Evolutionary conservation across 2,797 vertebrate species (phyloP).

Genomic region (Notolabrus celidotus): DNA sequence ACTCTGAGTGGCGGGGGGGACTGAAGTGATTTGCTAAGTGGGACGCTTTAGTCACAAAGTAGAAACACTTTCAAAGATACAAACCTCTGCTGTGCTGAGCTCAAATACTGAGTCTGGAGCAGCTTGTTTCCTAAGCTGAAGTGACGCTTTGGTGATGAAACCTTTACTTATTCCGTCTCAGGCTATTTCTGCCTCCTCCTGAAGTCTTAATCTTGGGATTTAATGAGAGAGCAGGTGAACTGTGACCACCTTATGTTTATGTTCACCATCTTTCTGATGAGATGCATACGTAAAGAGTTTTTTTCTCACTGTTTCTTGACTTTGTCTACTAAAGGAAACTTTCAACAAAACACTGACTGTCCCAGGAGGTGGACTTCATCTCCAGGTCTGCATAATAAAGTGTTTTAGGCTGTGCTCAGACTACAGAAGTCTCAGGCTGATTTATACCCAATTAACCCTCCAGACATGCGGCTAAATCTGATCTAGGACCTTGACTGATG

Average conservation of each 20-base stretch:
- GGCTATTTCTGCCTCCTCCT: not conserved
- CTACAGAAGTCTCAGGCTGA: too few relatives aligned
- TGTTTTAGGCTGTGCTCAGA: too few relatives aligned
- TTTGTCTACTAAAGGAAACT: too few relatives aligned
- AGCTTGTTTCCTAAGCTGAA: conserved; percentile 26
- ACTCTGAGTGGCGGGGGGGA: conserved; percentile 15
- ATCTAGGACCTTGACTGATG: too few relatives aligned
- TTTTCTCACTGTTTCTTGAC: too few relatives aligned
- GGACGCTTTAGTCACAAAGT: conserved; percentile 45
- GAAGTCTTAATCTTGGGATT: not conserved
- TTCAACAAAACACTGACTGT: too few relatives aligned
- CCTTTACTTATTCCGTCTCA: not conserved
- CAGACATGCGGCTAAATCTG: too few relatives aligned
- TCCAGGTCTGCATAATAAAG: too few relatives aligned
- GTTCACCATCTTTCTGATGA: too few relatives aligned
- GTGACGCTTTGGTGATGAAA: conserved; percentile 1
- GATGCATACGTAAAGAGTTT: too few relatives aligned
- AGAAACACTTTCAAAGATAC: conserved; percentile 49
- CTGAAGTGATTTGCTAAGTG: conserved; percentile 60
- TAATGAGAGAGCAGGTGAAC: not conserved
- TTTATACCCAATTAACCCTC: too few relatives aligned
- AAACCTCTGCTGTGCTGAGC: conserved; percentile 18
- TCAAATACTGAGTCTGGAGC: conserved; percentile 29
- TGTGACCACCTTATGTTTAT: not conserved
- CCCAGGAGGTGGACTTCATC: too few relatives aligned